Conservation (phyloP, 2,888 invertebrate species). For the Luperina nickerlii region DNA sequence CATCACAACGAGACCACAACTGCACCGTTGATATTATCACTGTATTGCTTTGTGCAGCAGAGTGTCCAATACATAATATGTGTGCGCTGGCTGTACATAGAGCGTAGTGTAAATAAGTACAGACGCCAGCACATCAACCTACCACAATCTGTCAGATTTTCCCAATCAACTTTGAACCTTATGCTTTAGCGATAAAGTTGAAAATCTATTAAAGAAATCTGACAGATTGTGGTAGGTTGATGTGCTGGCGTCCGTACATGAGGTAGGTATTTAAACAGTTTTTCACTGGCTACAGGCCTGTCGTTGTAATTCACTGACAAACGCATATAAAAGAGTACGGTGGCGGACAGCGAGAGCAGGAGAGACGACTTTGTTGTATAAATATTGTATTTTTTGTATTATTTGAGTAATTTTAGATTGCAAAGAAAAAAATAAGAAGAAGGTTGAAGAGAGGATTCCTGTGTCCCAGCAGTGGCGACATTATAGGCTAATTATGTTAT, state of each 20-base stretch:
- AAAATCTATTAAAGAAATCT: too few species aligned
- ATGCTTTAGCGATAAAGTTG: too few species aligned
- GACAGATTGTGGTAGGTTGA: too few species aligned
- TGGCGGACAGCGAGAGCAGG: constrained; percentile 71
- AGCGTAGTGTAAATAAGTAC: constrained; percentile 66
- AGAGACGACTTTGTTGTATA: constrained; percentile 65
- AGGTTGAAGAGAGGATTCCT: too few species aligned
- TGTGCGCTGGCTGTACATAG: constrained; percentile 45
- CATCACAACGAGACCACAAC: constrained; percentile 17
- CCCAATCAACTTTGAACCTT: too few species aligned
- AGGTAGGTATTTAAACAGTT: constrained; percentile 79
- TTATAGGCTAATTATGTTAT: too few species aligned
- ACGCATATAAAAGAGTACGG: constrained; percentile 88
- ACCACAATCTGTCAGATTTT: too few species aligned
- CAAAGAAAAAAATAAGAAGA: too few species aligned
- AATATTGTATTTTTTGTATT: neutral
- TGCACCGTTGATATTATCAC: constrained; percentile 18
- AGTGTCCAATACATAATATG: constrained; percentile 42
- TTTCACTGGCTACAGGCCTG: constrained; percentile 83
- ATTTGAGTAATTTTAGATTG: neutral
- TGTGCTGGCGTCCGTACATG: too few species aligned
- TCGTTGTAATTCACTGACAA: constrained; percentile 90
- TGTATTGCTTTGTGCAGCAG: constrained; percentile 40
- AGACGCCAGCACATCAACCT: too few species aligned
- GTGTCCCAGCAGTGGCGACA: too few species aligned